phyloP scores from a whole-genome alignment of 2,888 invertebrate genomes.

The Operophtera brumata region DNA sequence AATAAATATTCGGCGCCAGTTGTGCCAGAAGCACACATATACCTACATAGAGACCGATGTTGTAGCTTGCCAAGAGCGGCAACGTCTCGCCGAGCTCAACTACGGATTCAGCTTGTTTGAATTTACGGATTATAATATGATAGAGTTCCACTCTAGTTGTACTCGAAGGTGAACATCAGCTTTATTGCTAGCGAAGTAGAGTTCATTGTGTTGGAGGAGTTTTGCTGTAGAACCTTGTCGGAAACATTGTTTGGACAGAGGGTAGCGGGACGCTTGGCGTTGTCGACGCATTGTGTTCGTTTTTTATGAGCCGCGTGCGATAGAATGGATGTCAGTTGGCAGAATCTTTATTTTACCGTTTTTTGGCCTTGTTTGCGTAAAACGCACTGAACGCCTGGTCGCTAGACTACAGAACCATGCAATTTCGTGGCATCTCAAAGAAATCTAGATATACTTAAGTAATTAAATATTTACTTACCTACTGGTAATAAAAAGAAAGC shows the following conservation, averaged over 20 bases:
- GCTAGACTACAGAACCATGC: constrained; percentile 2
- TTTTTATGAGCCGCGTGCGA: constrained; percentile 66
- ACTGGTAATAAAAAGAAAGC: too few species aligned
- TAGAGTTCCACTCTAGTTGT: constrained; percentile 48
- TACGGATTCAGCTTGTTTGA: constrained; percentile 71
- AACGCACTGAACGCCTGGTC: constrained; percentile 18
- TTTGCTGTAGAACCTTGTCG: constrained; percentile 46
- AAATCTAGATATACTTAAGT: background rate
- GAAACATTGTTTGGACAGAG: constrained; percentile 48
- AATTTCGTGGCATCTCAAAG: background rate
- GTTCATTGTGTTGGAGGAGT: constrained; percentile 31
- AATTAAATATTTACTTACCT: background rate
- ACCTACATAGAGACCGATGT: constrained; percentile 72
- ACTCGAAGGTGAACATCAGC: constrained; percentile 26
- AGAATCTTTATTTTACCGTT: constrained; percentile 79
- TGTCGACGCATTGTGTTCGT: constrained; percentile 72
- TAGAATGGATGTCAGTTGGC: constrained; percentile 81
- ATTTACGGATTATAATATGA: constrained; percentile 46
- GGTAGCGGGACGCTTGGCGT: constrained; percentile 73
- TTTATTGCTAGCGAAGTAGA: constrained; percentile 18
- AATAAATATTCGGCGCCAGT: constrained; percentile 81
- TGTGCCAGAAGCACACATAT: constrained; percentile 76
- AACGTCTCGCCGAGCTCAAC: constrained; percentile 65
- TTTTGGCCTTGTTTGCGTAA: constrained; percentile 70
- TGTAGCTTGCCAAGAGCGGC: constrained; percentile 70